Conservation (phyloP, 2,888 invertebrate species). For the Pheosia tremula region DNA sequence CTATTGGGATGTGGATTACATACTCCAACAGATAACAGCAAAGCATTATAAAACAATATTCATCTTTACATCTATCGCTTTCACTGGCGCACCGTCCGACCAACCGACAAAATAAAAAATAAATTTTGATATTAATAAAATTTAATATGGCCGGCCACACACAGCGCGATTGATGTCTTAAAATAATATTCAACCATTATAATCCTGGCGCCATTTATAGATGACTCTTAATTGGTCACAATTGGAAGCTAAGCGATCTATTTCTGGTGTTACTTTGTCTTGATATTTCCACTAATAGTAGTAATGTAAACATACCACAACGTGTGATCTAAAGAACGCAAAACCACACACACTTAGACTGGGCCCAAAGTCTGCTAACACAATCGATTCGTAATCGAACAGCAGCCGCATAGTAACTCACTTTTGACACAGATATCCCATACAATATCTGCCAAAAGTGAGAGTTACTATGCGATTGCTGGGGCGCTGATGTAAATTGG, state of each 20-base stretch:
- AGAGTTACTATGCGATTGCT: too few species aligned
- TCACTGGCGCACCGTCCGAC: background rate
- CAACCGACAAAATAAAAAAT: conserved; percentile 54
- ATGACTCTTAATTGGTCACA: conserved; percentile 37
- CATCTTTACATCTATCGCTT: background rate
- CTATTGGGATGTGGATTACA: too few species aligned
- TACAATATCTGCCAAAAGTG: too few species aligned
- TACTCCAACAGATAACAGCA: too few species aligned
- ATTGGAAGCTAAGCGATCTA: conserved; percentile 28
- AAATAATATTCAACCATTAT: conserved; percentile 21
- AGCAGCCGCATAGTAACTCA: too few species aligned
- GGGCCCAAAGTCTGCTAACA: too few species aligned
- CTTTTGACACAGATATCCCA: too few species aligned
- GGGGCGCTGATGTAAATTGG: too few species aligned
- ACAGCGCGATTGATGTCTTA: conserved; percentile 46
- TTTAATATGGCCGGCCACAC: conserved; percentile 67
- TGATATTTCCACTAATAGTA: background rate
- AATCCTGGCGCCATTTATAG: conserved; percentile 30
- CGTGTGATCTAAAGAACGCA: too few species aligned
- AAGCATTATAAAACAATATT: background rate
- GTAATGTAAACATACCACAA: too few species aligned
- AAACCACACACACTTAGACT: too few species aligned
- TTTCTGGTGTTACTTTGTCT: conserved; percentile 1
- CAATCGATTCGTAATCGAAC: too few species aligned
- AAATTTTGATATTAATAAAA: conserved; percentile 60